Percentiles rank a stretch among this genome's conserved stretches.
Conservation (phyloP, 2,888 invertebrate genomes). For the Drosophila nigritarsus region DNA sequence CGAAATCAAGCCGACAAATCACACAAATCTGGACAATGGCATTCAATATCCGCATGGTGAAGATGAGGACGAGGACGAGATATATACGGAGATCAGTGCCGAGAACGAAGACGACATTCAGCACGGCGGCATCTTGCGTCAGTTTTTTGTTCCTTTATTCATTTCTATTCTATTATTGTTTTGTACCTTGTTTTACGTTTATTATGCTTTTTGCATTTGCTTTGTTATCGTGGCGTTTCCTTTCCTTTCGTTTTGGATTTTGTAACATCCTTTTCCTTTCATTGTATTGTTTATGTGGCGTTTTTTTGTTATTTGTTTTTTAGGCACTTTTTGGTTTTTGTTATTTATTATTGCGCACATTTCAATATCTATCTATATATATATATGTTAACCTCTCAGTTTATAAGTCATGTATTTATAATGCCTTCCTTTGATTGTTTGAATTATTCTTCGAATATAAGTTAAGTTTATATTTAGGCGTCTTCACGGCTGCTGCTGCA, state of each 20-base stretch:
- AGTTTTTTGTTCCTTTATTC: slow-evolving; percentile 76
- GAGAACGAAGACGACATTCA: slow-evolving; percentile 66
- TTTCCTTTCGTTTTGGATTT: slow-evolving; percentile 21
- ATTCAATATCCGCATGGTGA: slow-evolving; percentile 14
- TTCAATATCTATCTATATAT: slow-evolving; percentile 3
- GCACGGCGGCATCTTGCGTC: slow-evolving; percentile 74
- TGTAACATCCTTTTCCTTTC: slow-evolving; percentile 21
- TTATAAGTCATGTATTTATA: slow-evolving; percentile 27
- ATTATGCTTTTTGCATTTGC: slow-evolving; percentile 12
- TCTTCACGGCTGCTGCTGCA: slow-evolving; percentile 37
- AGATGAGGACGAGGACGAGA: slow-evolving; percentile 50
- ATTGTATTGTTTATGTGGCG: slow-evolving; percentile 22
- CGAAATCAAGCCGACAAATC: neutral
- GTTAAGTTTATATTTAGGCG: slow-evolving; percentile 35
- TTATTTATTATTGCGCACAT: slow-evolving; percentile 14
- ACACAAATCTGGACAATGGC: neutral
- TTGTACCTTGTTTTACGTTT: slow-evolving; percentile 23
- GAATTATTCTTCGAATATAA: slow-evolving; percentile 28
- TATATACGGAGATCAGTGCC: slow-evolving; percentile 37
- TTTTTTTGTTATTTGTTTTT: slow-evolving; percentile 24
- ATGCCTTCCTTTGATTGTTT: slow-evolving; percentile 38
- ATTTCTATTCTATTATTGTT: slow-evolving; percentile 27
- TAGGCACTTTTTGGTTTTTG: slow-evolving; percentile 5
- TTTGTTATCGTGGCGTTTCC: slow-evolving; percentile 32
- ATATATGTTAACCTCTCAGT: slow-evolving; percentile 25